Evolutionary conservation across 2,113 vertebrate genomes (phyloP), one percentile per base, ranked within the genome.

Genomic region (Corythaixoides concolor): DNA sequence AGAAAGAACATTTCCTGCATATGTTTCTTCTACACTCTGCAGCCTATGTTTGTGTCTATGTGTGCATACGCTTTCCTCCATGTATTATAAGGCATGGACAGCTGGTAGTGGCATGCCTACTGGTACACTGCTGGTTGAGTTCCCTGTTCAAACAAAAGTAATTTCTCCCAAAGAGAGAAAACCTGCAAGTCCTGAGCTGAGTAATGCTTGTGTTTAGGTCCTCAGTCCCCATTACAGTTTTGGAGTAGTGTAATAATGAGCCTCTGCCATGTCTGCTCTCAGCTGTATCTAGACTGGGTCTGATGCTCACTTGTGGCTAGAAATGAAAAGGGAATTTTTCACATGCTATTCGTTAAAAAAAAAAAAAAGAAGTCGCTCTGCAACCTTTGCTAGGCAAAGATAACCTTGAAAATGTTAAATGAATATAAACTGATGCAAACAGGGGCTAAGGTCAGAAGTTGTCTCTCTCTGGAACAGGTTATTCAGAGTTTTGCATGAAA

Each of bases 371-470:
- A 50, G 12, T 26, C 52, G 11, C 12, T 63, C 56, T 70, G 24
- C n/a, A 93, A 90, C 45, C 67, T 95, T 92, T 94, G 30, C 63
- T 70, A 83, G 77, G 56, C 39, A 82, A 78, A 83, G 43, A 17
- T 55, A 90, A 90, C 83, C 64, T 81, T 84, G 85, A 80, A 95
- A 96, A 95, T 58, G 53, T 85, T 93, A 94, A 86, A 94, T 83
- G 18, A 81, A 24, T 89, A 32, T 89, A 50, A 96, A 92, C 39
- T 60, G 76, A 78, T 89, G 86, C 64, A 95, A 68, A 62, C 43
- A 87, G 85, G 79, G 19, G 12, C 69, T 79, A 28, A 92, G 88
- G 88, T 86, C 72, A 72, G 76, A 92, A 82, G 56, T 12, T 81
- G 27, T 72, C 18, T 43, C 17, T 70, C 68, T 84, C 39, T 92